phyloP scores from a whole-genome alignment of 2,888 invertebrate species.

The Ectemnius lituratus region DNA sequence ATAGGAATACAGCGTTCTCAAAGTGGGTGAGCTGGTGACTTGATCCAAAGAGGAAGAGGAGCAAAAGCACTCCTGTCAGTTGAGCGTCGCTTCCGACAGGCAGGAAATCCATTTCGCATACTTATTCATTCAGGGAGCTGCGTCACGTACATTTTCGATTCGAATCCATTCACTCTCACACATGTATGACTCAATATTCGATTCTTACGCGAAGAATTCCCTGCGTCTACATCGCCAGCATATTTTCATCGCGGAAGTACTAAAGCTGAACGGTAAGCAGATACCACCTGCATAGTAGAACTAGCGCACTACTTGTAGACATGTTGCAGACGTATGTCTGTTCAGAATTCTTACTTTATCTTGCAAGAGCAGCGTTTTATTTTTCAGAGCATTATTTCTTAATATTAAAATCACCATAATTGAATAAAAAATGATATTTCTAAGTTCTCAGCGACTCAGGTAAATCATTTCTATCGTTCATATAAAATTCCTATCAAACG shows the following conservation, averaged over 20 bases:
- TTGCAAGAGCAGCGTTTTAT: too few relatives aligned
- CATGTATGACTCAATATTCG: background rate
- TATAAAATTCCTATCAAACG: too few relatives aligned
- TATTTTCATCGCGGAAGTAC: background rate
- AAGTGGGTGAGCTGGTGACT: background rate
- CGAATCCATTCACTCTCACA: background rate
- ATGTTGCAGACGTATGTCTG: too few relatives aligned
- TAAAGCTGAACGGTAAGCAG: too few relatives aligned
- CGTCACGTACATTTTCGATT: constrained; percentile 7
- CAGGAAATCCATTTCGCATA: constrained; percentile 7
- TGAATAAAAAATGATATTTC: too few relatives aligned
- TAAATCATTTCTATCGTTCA: too few relatives aligned
- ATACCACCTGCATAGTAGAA: too few relatives aligned
- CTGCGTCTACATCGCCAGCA: background rate
- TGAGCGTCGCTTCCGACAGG: constrained; percentile 5
- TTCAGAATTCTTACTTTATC: too few relatives aligned
- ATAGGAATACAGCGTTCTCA: background rate
- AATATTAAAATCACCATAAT: too few relatives aligned
- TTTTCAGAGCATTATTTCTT: too few relatives aligned
- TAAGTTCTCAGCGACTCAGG: too few relatives aligned
- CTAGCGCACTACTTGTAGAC: too few relatives aligned
- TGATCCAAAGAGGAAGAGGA: background rate
- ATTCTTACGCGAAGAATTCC: background rate
- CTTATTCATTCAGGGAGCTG: constrained; percentile 5
- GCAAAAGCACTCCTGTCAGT: background rate